Percentiles rank a stretch among this genome's conserved stretches.
Evolutionary conservation across 35 echinoderm and acorn worm species (phyloP).

Genomic region (Acanthaster planci): DNA sequence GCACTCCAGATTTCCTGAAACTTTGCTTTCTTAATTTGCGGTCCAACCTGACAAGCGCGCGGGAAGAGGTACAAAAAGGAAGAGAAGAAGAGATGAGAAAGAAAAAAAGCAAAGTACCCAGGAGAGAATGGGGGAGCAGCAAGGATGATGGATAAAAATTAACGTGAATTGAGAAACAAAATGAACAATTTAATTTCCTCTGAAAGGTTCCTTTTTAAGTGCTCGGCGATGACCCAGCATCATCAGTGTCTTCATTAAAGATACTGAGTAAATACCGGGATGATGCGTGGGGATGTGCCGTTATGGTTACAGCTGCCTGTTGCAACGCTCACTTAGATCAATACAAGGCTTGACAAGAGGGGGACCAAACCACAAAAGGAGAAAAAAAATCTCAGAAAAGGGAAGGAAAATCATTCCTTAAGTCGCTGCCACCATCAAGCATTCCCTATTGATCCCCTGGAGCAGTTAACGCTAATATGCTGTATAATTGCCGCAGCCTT

Average conservation of each 20-base stretch:
- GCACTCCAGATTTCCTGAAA: slow-evolving; percentile 3
- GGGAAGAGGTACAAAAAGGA: not conserved
- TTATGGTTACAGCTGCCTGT: slow-evolving; percentile 33
- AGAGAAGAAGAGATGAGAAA: not conserved
- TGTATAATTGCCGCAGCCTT: slow-evolving; percentile 12
- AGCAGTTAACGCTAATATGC: slow-evolving; percentile 27
- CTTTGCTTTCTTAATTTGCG: not conserved
- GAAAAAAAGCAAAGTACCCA: not conserved
- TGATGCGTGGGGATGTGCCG: not conserved
- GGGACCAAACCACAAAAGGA: not conserved
- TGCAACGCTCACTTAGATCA: slow-evolving; percentile 20
- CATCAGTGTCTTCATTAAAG: slow-evolving; percentile 28
- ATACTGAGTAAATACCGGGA: slow-evolving; percentile 13
- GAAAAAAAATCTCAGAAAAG: not conserved
- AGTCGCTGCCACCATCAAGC: slow-evolving; percentile 30
- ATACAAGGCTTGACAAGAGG: slow-evolving; percentile 24
- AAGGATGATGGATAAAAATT: no score
- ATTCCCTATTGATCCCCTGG: slow-evolving; percentile 25
- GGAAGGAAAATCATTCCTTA: slow-evolving; percentile 13
- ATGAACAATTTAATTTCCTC: slow-evolving; percentile 27
- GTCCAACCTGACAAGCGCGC: slow-evolving; percentile 8
- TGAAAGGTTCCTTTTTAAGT: slow-evolving; percentile 18
- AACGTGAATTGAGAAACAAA: slow-evolving; percentile 24
- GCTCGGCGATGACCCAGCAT: slow-evolving; percentile 15
- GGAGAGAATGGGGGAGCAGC: not conserved